phyloP scores from a whole-genome alignment of 2,888 invertebrate genomes.

The Synanthedon formicaeformis region DNA sequence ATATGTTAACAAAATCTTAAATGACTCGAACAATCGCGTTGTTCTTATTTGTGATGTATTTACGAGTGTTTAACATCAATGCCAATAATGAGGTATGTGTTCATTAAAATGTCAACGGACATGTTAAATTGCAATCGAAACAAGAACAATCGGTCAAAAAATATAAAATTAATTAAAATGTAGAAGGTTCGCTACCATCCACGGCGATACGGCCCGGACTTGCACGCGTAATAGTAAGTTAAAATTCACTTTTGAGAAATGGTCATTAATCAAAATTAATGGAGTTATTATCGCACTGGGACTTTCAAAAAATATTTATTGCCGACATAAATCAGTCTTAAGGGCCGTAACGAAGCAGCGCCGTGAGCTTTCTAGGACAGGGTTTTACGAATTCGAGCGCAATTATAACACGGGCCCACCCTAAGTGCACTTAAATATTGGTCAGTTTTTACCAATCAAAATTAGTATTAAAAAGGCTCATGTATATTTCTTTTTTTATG shows the following conservation, averaged over 20 bases:
- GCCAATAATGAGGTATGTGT: constrained; percentile 9
- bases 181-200: constrained; percentile 37
- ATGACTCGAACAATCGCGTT: too few species aligned
- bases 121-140: constrained; percentile 36
- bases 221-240: constrained; percentile 25
- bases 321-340: constrained; percentile 62
- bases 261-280: constrained; percentile 70
- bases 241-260: constrained; percentile 67
- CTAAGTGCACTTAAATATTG: background rate
- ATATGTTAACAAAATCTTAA: too few species aligned
- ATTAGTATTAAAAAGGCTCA: too few species aligned
- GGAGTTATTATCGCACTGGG: constrained; percentile 68
- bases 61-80: background rate
- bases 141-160: constrained; percentile 49
- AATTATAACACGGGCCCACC: constrained; percentile 22
- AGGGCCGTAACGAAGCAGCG: constrained; percentile 61
- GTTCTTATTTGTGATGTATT: background rate
- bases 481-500: too few species aligned
- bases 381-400: constrained; percentile 20
- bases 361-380: constrained; percentile 61
- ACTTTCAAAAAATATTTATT: constrained; percentile 70
- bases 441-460: too few species aligned
- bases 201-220: constrained; percentile 36
- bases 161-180: constrained; percentile 51
- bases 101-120: constrained; percentile 19